Evolutionary conservation across 2,888 invertebrate species (phyloP).

Genomic region (Parnassius smintheus): DNA sequence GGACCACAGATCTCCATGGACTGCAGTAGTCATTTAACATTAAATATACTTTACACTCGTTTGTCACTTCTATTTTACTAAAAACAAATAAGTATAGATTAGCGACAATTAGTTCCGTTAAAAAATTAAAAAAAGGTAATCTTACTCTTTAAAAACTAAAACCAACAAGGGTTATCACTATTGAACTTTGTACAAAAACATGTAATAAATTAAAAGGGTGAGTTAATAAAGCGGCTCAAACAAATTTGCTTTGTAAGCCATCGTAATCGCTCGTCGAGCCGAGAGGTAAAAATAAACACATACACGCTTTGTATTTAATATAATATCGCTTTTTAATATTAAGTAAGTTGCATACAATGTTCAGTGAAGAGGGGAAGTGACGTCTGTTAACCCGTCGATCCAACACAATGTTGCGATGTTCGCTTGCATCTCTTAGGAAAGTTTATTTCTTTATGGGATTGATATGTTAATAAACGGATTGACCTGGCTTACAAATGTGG

Average conservation of each 20-base stretch:
- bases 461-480: constrained; percentile 1
- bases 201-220: constrained; percentile 16
- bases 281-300: constrained; percentile 14
- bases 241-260: constrained; percentile 19
- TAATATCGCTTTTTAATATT: constrained; percentile 27
- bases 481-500: neutral
- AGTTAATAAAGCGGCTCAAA: constrained; percentile 15
- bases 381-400: neutral
- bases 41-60: too few species aligned
- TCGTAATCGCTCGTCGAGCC: constrained; percentile 3
- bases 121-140: constrained; percentile 4
- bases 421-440: constrained; percentile 1
- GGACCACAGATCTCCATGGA: too few species aligned
- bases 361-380: neutral
- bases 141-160: neutral
- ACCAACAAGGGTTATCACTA: constrained; percentile 11
- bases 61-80: too few species aligned
- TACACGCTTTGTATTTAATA: constrained; percentile 17
- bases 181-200: constrained; percentile 1
- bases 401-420: neutral
- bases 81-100: too few species aligned
- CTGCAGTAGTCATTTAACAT: too few species aligned
- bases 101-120: neutral
- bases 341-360: constrained; percentile 6
- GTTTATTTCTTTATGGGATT: constrained; percentile 10